Percentiles rank a stretch among this genome's conserved stretches.
Conservation (phyloP, 2,797 vertebrate species). For the Brachyalestes nurse region DNA sequence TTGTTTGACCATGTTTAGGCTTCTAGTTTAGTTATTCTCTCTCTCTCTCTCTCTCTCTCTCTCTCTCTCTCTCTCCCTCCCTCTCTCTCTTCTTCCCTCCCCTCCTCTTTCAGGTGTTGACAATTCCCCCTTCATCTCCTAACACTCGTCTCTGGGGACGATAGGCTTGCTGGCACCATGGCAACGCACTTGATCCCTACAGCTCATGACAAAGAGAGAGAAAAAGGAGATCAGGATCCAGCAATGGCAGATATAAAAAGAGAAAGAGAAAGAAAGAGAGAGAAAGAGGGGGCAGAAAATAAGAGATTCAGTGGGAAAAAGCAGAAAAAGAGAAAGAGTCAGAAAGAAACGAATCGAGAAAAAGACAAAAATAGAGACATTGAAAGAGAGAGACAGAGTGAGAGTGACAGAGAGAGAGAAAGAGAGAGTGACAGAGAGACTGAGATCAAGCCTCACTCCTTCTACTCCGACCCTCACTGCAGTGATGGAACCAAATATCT, state of each 20-base stretch:
- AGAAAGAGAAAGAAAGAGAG: slow-evolving; percentile 6
- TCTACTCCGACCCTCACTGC: neutral
- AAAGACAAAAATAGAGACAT: neutral
- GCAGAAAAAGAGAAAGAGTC: neutral
- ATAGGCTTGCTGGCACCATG: slow-evolving; percentile 61
- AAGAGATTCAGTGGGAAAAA: neutral
- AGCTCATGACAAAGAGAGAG: slow-evolving; percentile 63
- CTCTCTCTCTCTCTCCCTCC: too few relatives aligned
- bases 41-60: slow-evolving; percentile 17
- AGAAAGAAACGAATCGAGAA: neutral
- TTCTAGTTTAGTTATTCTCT: neutral
- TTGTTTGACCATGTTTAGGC: neutral
- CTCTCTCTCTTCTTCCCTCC: slow-evolving; percentile 22
- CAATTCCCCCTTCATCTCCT: slow-evolving; percentile 58
- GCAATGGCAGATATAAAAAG: neutral
- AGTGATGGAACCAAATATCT: too few relatives aligned
- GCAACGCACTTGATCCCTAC: slow-evolving; percentile 69
- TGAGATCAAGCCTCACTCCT: neutral
- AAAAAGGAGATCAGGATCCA: slow-evolving; percentile 54
- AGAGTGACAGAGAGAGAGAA: neutral
- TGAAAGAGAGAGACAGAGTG: too few relatives aligned
- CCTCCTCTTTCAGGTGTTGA: slow-evolving; percentile 40
- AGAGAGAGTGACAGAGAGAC: neutral
- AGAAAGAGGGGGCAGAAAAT: neutral
- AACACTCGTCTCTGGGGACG: slow-evolving; percentile 63